Evolutionary conservation across 2,888 invertebrate species (phyloP).

Genomic region (Dermolepida albohirtum): DNA sequence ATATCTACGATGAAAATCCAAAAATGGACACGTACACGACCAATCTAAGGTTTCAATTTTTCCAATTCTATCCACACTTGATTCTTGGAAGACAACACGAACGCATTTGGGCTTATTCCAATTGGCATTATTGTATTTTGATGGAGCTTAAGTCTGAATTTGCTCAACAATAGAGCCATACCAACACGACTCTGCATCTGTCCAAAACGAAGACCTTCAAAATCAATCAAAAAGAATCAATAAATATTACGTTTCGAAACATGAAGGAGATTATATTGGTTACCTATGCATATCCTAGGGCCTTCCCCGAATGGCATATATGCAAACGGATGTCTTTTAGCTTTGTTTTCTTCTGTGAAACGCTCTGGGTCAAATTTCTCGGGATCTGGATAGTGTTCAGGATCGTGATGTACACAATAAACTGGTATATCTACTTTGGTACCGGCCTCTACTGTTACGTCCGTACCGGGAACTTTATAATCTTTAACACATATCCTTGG

Average conservation of each 20-base stretch:
- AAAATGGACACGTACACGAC: too few species aligned
- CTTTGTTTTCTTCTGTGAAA: constrained; percentile 54
- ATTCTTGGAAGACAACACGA: constrained; percentile 64
- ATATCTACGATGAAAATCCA: too few species aligned
- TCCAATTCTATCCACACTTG: constrained; percentile 65
- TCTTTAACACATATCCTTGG: constrained; percentile 52
- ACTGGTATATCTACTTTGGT: constrained; percentile 52
- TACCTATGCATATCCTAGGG: constrained; percentile 49
- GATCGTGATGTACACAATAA: constrained; percentile 58
- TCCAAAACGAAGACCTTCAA: constrained; percentile 64
- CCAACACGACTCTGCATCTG: constrained; percentile 67
- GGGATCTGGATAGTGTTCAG: constrained; percentile 57
- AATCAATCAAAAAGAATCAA: too few species aligned
- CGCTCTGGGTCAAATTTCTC: constrained; percentile 59
- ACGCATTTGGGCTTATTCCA: constrained; percentile 61
- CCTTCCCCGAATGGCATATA: constrained; percentile 55
- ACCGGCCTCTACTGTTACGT: constrained; percentile 50
- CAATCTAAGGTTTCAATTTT: constrained; percentile 12
- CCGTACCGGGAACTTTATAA: constrained; percentile 51
- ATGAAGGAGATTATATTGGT: not conserved
- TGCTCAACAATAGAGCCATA: constrained; percentile 63
- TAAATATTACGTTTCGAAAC: too few species aligned
- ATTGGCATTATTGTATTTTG: constrained; percentile 63
- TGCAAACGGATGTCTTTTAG: constrained; percentile 48
- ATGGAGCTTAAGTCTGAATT: constrained; percentile 63